A percentile compares a stretch with the other conserved stretches of the same genome.
Conservation (phyloP, 2,888 invertebrate species). For the Acleris sparsana region DNA sequence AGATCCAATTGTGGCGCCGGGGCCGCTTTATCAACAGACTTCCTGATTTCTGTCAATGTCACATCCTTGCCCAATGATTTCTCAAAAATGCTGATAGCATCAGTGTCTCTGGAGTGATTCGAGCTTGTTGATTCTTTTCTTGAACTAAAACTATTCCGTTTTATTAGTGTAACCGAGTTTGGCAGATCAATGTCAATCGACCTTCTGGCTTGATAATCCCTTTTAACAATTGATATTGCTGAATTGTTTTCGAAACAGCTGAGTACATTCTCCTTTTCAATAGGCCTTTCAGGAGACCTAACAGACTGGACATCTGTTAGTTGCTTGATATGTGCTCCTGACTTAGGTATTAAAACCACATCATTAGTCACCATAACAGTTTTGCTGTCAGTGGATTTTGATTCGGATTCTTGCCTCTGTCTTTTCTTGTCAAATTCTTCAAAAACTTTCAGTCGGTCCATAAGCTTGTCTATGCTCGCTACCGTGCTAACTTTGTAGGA, state of each 20-base stretch:
- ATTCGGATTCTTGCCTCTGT: constrained; percentile 72
- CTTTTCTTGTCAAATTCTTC: constrained; percentile 79
- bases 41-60: constrained; percentile 77
- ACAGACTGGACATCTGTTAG: constrained; percentile 76
- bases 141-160: constrained; percentile 73
- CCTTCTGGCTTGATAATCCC: constrained; percentile 70
- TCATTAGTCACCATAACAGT: constrained; percentile 77
- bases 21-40: constrained; percentile 70
- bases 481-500: constrained; percentile 68
- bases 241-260: constrained; percentile 82
- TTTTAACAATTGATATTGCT: constrained; percentile 79
- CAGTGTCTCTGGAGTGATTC: constrained; percentile 74
- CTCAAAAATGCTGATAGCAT: constrained; percentile 79
- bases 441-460: constrained; percentile 79
- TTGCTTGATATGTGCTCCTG: constrained; percentile 74
- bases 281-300: constrained; percentile 70
- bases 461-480: constrained; percentile 78
- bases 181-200: constrained; percentile 78
- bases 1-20: constrained; percentile 62
- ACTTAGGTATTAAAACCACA: constrained; percentile 77
- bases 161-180: constrained; percentile 77
- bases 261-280: constrained; percentile 77
- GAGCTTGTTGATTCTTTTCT: constrained; percentile 79
- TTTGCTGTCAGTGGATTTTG: constrained; percentile 65
- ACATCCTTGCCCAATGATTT: constrained; percentile 79